phyloP scores from a whole-genome alignment of 2,888 invertebrate genomes.

The Parnassius mnemosyne region DNA sequence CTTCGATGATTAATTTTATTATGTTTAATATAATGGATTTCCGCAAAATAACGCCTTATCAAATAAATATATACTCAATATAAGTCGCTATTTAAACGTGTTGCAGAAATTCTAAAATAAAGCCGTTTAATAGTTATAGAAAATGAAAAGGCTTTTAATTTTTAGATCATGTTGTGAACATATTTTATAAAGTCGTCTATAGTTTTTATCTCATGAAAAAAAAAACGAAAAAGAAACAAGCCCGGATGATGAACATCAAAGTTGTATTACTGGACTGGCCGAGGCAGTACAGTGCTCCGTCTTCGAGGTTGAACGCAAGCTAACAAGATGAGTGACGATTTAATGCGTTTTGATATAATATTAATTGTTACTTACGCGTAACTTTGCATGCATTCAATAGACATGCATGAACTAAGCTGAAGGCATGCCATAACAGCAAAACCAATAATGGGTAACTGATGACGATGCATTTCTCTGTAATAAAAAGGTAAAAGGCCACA shows the following conservation, averaged over 20 bases:
- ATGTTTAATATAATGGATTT: background rate
- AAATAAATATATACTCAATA: too few relatives aligned
- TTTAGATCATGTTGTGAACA: too few relatives aligned
- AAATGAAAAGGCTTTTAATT: too few relatives aligned
- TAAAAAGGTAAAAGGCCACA: too few relatives aligned
- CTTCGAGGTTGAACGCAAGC: background rate
- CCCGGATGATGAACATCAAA: background rate
- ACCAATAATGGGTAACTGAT: background rate
- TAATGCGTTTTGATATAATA: background rate
- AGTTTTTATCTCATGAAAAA: background rate
- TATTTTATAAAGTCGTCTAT: background rate
- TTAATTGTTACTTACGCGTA: background rate
- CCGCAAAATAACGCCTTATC: too few relatives aligned
- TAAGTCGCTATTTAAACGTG: too few relatives aligned
- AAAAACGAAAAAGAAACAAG: background rate
- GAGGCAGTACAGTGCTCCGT: background rate
- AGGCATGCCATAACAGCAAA: background rate
- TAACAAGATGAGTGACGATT: background rate
- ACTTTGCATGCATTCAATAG: background rate
- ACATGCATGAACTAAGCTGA: constrained; percentile 1
- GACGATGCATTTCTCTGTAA: constrained; percentile 1
- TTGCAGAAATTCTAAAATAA: too few relatives aligned
- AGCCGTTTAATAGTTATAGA: too few relatives aligned
- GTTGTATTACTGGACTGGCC: background rate
- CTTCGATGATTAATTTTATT: background rate